phyloP scores from a whole-genome alignment of 2,113 vertebrate genomes.

The Aptenodytes forsteri region DNA sequence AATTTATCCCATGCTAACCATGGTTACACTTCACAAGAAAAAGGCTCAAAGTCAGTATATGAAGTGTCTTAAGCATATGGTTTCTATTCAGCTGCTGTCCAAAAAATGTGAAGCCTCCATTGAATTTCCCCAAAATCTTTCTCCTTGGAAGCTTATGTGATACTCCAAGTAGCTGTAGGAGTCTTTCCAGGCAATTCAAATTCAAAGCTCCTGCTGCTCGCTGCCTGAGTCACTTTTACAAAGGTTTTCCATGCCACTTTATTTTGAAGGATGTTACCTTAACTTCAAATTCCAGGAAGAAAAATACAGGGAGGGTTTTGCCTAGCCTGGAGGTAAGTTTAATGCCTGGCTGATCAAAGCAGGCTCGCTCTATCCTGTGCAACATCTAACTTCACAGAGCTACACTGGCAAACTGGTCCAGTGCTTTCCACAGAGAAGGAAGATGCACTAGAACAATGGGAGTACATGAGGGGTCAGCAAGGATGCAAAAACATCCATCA shows the following conservation, averaged over 20 bases:
- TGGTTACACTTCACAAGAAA: neutral
- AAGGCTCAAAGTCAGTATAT: neutral
- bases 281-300: neutral
- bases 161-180: neutral
- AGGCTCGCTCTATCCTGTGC: neutral
- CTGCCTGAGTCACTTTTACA: neutral
- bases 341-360: neutral
- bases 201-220: conserved; percentile 12
- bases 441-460: neutral
- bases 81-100: neutral
- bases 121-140: neutral
- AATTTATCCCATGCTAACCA: neutral
- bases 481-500: neutral
- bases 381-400: neutral
- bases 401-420: neutral
- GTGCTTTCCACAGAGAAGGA: neutral
- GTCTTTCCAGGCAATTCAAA: neutral
- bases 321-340: neutral
- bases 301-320: neutral
- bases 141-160: neutral
- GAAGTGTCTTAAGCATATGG: neutral
- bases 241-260: neutral
- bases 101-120: neutral
- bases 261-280: neutral
- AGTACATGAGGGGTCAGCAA: neutral